Percentiles rank a stretch among this genome's conserved stretches.
Evolutionary conservation across 2,888 invertebrate species (phyloP).

Genomic region (Rosalia funebris): DNA sequence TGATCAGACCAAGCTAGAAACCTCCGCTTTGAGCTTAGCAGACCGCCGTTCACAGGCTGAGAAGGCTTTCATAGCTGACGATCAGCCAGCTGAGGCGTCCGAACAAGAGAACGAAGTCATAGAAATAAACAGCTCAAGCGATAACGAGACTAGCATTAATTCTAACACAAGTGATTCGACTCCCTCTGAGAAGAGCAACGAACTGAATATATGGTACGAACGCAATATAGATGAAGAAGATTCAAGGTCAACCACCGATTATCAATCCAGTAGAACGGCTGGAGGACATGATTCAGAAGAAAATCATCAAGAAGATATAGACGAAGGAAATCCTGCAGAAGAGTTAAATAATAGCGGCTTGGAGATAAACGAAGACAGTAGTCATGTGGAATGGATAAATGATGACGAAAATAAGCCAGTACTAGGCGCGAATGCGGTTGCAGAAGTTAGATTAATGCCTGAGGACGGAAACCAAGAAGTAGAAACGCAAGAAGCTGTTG

Average conservation of each 20-base stretch:
- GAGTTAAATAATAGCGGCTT: background rate
- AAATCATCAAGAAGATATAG: background rate
- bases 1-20: conserved; percentile 16
- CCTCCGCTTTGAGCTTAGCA: too few relatives aligned
- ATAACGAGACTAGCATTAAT: background rate
- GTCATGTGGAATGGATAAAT: conserved; percentile 12
- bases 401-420: too few relatives aligned
- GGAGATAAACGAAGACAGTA: conserved; percentile 8
- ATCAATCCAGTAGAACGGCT: conserved; percentile 1
- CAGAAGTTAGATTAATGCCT: background rate
- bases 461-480: background rate
- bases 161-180: conserved; percentile 3
- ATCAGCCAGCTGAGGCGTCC: background rate
- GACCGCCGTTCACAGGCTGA: too few relatives aligned
- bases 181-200: conserved; percentile 10
- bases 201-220: conserved; percentile 13
- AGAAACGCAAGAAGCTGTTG: background rate
- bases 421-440: background rate
- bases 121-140: conserved; percentile 18
- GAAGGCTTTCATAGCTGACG: background rate
- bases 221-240: conserved; percentile 20
- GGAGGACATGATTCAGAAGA: background rate
- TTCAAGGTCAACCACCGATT: conserved; percentile 6
- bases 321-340: background rate
- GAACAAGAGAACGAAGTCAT: conserved; percentile 12